These are phyloP conservation scores for Glyphotaelius pellucidus DNA, from an alignment of 2,888 invertebrate genomes.

Conservation along the genomic window DNA sequence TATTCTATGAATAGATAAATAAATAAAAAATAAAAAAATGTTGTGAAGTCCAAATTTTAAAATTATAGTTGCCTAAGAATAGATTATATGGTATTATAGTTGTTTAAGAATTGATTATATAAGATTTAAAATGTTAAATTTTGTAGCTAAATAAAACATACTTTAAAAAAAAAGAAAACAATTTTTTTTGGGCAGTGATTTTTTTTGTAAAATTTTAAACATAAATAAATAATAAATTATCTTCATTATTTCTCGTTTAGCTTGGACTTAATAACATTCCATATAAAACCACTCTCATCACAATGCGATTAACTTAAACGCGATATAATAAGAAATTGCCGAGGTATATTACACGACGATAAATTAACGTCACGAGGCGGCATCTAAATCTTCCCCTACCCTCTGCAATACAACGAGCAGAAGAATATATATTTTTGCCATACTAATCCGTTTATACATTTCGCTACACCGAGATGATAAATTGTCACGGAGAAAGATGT, in stretches of 20 bases:
- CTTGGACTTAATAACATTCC: neutral
- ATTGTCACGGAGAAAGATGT: neutral
- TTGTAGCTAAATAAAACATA: too few species aligned
- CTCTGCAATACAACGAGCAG: neutral
- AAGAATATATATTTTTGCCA: slow-evolving; percentile 3
- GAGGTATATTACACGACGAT: neutral
- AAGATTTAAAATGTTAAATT: too few species aligned
- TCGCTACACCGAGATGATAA: neutral
- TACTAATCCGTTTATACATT: slow-evolving; percentile 23
- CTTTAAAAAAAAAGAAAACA: too few species aligned
- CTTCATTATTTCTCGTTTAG: neutral
- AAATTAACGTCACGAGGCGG: neutral
- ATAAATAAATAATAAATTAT: too few species aligned
- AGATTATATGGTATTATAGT: too few species aligned
- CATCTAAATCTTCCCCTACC: neutral
- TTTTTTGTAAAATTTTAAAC: too few species aligned
- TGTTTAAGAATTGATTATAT: too few species aligned
- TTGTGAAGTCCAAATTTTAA: too few species aligned
- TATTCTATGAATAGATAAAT: too few species aligned
- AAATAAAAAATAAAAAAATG: too few species aligned
- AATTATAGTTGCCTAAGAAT: too few species aligned
- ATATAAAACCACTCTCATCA: neutral
- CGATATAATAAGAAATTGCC: neutral
- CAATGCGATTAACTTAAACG: neutral
- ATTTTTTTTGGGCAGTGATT: too few species aligned